A percentile compares a stretch with the other conserved stretches of the same genome.
Evolutionary conservation across 2,113 vertebrate genomes (phyloP).

Genomic region (Pedionomus torquatus): DNA sequence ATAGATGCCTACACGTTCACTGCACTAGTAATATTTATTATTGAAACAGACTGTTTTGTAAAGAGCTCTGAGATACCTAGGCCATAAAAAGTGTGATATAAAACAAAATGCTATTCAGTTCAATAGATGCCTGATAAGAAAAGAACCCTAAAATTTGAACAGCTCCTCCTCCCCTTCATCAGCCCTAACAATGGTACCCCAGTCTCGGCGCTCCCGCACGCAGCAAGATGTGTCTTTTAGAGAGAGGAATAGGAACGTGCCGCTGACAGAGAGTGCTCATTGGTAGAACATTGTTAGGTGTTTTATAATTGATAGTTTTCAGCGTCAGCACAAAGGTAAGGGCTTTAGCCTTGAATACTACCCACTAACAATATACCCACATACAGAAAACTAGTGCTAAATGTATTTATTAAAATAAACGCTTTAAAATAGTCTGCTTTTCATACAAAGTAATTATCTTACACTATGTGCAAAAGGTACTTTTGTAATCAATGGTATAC

Average conservation of each 20-base stretch:
- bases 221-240: slow-evolving; percentile 41
- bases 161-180: slow-evolving; percentile 60
- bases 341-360: slow-evolving; percentile 72
- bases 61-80: slow-evolving; percentile 52
- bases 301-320: slow-evolving; percentile 72
- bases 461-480: slow-evolving; percentile 62
- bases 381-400: slow-evolving; percentile 64
- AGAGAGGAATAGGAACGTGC: slow-evolving; percentile 59
- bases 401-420: slow-evolving; percentile 65
- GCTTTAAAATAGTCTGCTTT: slow-evolving; percentile 64
- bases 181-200: slow-evolving; percentile 62
- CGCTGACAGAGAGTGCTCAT: slow-evolving; percentile 21
- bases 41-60: slow-evolving; percentile 50
- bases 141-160: slow-evolving; percentile 68
- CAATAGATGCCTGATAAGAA: slow-evolving; percentile 62
- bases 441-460: slow-evolving; percentile 73
- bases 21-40: slow-evolving; percentile 35
- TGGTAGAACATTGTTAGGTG: slow-evolving; percentile 67
- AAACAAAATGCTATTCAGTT: slow-evolving; percentile 67
- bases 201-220: slow-evolving; percentile 25
- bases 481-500: slow-evolving; percentile 71
- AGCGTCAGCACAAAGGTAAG: slow-evolving; percentile 55
- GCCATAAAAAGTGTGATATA: slow-evolving; percentile 49
- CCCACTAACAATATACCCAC: slow-evolving; percentile 63
- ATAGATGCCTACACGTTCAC: slow-evolving; percentile 50